Evolutionary conservation across 2,888 invertebrate genomes (phyloP), one percentile per base, ranked within the genome.

Genomic region (Drosophila engyochracea): DNA sequence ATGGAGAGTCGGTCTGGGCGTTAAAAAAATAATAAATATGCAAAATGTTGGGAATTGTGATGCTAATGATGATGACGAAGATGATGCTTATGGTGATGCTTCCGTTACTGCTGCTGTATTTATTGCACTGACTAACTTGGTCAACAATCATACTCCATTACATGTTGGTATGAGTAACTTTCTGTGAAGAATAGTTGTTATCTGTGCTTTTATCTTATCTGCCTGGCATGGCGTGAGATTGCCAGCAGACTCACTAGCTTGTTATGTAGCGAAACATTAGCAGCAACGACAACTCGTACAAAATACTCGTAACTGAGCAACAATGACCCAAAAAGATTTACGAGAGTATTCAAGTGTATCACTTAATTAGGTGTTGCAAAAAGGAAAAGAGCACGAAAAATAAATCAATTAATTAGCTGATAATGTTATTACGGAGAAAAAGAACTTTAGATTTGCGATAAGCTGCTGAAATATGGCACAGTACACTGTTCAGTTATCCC

Each of bases 321-420:
- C 79, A 74, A 74, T 80, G 79, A 82, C 79, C 82, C 82, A 80
- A 61, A 80, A 81, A 78, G 79, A 82, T 81, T 81, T 66, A 68
- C 68, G 68, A 70, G 74, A 64, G 51, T 62, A 60, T 70, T 73
- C 74, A 58, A 81, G 77, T 76, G 58, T 76, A 69, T 41, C 65
- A 73, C 66, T 76, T 61, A 81, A 79, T 81, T 70, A 74, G 77
- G 47, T 65, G 59, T 25, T 76, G 72, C 66, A 64, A 61, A 78
- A 76, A 66, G 16, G 19, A 28, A 28, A 51, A 39, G 12, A 33
- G 31, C 31, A 61, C 16, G n/a, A 31, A 37, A 72, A 57, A 39
- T 62, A 31, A 59, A 49, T 68, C 62, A 73, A 73, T 81, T 81
- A 81, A 81, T 73, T 72, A 63, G 49, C 65, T 63, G 52, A 69